Evolutionary conservation across 1,140 invertebrate genomes (phyloP).

Genomic region (Sminthurides bifidus): DNA sequence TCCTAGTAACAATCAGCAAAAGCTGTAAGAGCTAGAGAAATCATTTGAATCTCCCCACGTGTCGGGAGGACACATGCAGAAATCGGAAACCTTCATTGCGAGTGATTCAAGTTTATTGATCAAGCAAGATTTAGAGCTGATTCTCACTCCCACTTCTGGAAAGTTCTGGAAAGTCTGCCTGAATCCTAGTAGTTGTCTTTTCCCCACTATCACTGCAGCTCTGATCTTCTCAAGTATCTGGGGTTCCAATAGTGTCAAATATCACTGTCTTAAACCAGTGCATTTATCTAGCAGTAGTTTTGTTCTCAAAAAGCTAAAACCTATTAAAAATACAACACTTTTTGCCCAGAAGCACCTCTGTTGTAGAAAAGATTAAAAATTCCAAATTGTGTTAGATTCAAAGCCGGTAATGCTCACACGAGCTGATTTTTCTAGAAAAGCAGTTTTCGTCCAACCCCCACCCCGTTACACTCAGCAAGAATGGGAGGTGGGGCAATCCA

Average conservation of each 20-base stretch:
- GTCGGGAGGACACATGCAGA: background rate
- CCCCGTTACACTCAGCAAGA: slow-evolving; percentile 54
- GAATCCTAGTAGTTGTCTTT: background rate
- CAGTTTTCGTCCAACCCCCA: slow-evolving; percentile 29
- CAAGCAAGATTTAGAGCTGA: background rate
- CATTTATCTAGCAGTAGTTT: too few species aligned
- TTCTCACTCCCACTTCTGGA: background rate
- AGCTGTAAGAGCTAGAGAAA: background rate
- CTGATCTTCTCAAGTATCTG: too few species aligned
- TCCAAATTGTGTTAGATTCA: too few species aligned
- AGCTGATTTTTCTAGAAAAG: slow-evolving; percentile 5
- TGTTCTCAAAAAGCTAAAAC: background rate
- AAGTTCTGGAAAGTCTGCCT: background rate
- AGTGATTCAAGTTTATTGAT: background rate
- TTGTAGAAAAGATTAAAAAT: too few species aligned
- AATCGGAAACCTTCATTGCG: background rate
- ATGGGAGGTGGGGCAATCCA: slow-evolving; percentile 56
- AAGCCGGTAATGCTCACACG: too few species aligned
- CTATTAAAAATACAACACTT: background rate
- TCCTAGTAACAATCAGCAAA: background rate
- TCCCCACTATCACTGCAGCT: too few species aligned
- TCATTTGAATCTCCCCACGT: background rate
- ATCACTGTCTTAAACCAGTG: too few species aligned
- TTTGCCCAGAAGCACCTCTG: too few species aligned
- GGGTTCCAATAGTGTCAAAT: too few species aligned